A percentile compares a stretch with the other conserved stretches of the same genome.
Conservation (phyloP, 1,140 invertebrate species). For the Euschistus heros region DNA sequence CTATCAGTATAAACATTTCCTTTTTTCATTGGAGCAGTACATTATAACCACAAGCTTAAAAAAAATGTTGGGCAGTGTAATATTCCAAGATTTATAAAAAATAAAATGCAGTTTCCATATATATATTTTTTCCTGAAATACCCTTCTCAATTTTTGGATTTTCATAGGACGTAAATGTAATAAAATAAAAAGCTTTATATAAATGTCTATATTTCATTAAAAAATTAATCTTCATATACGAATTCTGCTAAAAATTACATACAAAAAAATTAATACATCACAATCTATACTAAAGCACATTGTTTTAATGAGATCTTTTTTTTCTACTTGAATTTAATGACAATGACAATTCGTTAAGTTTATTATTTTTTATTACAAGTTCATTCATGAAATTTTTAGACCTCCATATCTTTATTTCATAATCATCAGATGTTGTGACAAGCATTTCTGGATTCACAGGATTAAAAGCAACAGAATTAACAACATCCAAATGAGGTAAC, state of each 20-base stretch:
- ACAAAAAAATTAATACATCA: background rate
- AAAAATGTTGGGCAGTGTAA: too few relatives aligned
- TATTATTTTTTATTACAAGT: too few relatives aligned
- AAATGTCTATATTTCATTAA: background rate
- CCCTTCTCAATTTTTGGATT: too few relatives aligned
- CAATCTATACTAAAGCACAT: background rate
- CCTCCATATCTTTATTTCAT: conserved; percentile 63
- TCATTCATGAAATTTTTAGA: conserved; percentile 37
- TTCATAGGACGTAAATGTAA: too few relatives aligned
- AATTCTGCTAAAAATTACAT: conserved; percentile 1
- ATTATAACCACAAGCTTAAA: too few relatives aligned
- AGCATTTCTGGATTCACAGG: conserved; percentile 70
- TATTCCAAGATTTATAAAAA: too few relatives aligned
- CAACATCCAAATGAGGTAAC: conserved; percentile 69
- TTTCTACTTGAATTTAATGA: background rate
- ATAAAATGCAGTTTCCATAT: background rate
- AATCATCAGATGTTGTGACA: conserved; percentile 79
- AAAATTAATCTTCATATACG: background rate
- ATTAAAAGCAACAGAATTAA: conserved; percentile 82
- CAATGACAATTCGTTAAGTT: background rate
- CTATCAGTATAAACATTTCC: too few relatives aligned
- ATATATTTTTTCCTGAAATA: background rate
- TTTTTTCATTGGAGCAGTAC: too few relatives aligned
- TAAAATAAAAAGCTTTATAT: background rate
- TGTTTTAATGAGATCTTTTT: conserved; percentile 1